Evolutionary conservation across 1,140 invertebrate genomes (phyloP).

Genomic region (Globodera rostochiensis): DNA sequence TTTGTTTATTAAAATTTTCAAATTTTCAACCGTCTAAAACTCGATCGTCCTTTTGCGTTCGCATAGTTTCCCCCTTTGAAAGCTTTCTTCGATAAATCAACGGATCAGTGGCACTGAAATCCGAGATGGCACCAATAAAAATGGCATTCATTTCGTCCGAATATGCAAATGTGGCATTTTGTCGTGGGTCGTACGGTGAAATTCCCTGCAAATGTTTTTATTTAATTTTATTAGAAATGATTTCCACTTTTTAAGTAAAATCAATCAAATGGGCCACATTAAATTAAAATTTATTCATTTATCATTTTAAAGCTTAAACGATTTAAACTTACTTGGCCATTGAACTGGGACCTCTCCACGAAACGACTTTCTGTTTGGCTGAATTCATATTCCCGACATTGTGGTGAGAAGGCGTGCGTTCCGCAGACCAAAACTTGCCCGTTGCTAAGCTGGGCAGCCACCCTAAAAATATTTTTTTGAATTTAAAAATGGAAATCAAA

Average conservation of each 20-base stretch:
- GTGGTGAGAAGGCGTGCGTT: constrained; percentile 89
- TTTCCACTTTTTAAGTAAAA: constrained; percentile 28
- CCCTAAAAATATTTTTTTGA: constrained; percentile 67
- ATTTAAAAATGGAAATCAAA: too few relatives aligned
- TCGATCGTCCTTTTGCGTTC: constrained; percentile 56
- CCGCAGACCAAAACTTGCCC: constrained; percentile 83
- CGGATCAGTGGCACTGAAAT: constrained; percentile 63
- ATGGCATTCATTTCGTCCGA: constrained; percentile 55
- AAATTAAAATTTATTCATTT: background rate
- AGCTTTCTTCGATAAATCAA: constrained; percentile 59
- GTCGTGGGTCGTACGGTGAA: constrained; percentile 61
- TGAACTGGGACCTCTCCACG: constrained; percentile 42
- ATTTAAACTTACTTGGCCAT: constrained; percentile 31
- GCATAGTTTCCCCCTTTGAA: constrained; percentile 43
- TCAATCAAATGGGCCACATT: constrained; percentile 27
- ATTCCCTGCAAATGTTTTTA: constrained; percentile 45
- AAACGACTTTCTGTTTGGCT: constrained; percentile 33
- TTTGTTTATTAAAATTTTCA: constrained; percentile 2
- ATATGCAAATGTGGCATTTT: constrained; percentile 64
- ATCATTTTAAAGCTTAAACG: background rate
- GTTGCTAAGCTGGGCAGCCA: constrained; percentile 78
- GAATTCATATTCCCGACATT: constrained; percentile 78
- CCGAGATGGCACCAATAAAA: constrained; percentile 62
- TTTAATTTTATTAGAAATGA: background rate
- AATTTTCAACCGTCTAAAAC: constrained; percentile 52